Percentiles rank a stretch among this genome's conserved stretches.
Evolutionary conservation across 2,113 vertebrate species (phyloP).

Genomic region (Leptobrachium leishanense): DNA sequence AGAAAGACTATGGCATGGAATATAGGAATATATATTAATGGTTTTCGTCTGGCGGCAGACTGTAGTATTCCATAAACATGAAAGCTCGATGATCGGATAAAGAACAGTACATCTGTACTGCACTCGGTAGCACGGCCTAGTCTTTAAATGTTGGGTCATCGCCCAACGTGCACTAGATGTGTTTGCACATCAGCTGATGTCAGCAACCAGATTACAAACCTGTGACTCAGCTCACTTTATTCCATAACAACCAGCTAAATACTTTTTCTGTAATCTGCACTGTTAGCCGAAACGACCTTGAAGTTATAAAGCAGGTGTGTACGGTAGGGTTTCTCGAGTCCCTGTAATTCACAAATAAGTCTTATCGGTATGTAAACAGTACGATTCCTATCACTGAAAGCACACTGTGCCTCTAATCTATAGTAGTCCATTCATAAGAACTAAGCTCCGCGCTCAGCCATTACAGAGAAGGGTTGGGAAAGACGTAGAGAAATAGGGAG

Average conservation of each 20-base stretch:
- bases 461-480: neutral
- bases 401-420: neutral
- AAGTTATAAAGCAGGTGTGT: constrained; percentile 2
- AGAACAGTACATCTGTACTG: too few species aligned
- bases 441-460: neutral
- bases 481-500: neutral
- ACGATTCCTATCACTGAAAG: neutral
- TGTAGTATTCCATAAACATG: too few species aligned
- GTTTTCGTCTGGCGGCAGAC: too few species aligned
- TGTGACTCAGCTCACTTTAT: constrained; percentile 1
- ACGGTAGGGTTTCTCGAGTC: neutral
- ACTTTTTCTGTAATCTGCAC: neutral
- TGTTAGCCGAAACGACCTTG: constrained; percentile 17
- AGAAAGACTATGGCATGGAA: too few species aligned
- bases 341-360: constrained; percentile 1
- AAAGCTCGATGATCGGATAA: too few species aligned
- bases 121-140: too few species aligned
- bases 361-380: constrained; percentile 19
- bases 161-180: too few species aligned
- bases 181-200: too few species aligned
- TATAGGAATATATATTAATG: too few species aligned
- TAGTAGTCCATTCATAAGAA: neutral
- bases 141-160: too few species aligned
- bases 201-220: neutral
- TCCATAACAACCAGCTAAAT: constrained; percentile 9